A percentile compares a stretch with the other conserved stretches of the same genome.
phyloP scores from a whole-genome alignment of 2,888 invertebrate genomes.

The Oegoconia quadripuncta region DNA sequence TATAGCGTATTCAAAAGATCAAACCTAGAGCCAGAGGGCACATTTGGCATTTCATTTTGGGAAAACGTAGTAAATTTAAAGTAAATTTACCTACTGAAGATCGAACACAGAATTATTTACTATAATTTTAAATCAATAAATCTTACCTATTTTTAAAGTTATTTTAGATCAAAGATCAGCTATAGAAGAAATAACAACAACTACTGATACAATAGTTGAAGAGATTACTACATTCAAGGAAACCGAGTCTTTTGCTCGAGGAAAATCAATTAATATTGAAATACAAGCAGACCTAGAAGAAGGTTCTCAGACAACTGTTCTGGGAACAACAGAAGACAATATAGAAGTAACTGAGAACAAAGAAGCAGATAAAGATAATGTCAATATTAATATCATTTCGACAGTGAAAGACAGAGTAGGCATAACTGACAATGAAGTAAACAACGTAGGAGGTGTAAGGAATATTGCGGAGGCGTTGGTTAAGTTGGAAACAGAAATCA shows the following conservation, averaged over 20 bases:
- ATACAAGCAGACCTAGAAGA: conserved; percentile 8
- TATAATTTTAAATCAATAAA: no score
- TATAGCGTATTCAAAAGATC: no score
- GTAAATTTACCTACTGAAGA: no score
- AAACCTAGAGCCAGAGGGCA: no score
- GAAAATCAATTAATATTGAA: conserved; percentile 19
- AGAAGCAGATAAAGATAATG: conserved; percentile 21
- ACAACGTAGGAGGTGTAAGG: conserved; percentile 32
- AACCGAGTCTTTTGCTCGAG: conserved; percentile 17
- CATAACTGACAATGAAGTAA: conserved; percentile 21
- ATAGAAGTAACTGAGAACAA: conserved; percentile 14
- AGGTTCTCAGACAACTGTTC: conserved; percentile 9
- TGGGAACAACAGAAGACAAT: no score
- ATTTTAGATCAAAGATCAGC: conserved; percentile 15
- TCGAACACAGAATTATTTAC: no score
- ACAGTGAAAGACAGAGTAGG: conserved; percentile 18
- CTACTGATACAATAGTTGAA: conserved; percentile 14
- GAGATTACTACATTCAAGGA: no score
- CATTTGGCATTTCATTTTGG: no score
- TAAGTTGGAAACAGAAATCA: conserved; percentile 49
- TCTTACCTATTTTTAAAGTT: no score
- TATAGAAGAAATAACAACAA: conserved; percentile 20
- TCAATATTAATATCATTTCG: conserved; percentile 18
- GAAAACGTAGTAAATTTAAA: no score
- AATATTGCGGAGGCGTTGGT: conserved; percentile 53